Conservation (phyloP, 1,140 invertebrate species). For the Drosophila hydei region DNA sequence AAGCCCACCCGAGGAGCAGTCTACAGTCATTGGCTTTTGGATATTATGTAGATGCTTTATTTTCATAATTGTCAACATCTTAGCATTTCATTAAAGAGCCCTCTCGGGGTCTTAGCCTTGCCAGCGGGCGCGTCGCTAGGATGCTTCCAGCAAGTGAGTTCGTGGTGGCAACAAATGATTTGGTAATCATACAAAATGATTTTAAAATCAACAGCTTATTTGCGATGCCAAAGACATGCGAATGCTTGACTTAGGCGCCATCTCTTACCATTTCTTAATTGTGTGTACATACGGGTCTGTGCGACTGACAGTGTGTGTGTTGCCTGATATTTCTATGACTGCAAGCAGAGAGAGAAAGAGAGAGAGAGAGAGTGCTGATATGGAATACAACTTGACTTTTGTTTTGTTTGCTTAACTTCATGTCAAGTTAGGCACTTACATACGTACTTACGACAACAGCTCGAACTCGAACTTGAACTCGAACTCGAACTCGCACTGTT, state of each 20-base stretch:
- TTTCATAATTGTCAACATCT: conserved; percentile 69
- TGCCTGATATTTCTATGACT: conserved; percentile 55
- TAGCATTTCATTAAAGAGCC: conserved; percentile 44
- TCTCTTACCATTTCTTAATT: conserved; percentile 69
- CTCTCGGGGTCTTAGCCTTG: conserved; percentile 21
- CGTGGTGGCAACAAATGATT: conserved; percentile 41
- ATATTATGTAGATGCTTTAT: conserved; percentile 47
- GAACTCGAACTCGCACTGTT: not conserved
- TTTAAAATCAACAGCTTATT: conserved; percentile 76
- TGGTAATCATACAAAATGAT: conserved; percentile 70
- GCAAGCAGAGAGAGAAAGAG: conserved; percentile 33
- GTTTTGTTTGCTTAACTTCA: conserved; percentile 78
- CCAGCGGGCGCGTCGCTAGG: not conserved
- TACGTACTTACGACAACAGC: not conserved
- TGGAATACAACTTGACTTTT: conserved; percentile 71
- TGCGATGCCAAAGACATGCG: conserved; percentile 56
- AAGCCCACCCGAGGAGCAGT: conserved; percentile 41
- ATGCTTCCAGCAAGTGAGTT: conserved; percentile 5
- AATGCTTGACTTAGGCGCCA: conserved; percentile 47
- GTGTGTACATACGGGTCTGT: conserved; percentile 61
- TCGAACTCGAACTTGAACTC: conserved; percentile 16
- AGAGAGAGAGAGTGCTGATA: conserved; percentile 24
- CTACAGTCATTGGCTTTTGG: conserved; percentile 43
- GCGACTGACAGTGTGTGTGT: conserved; percentile 14
- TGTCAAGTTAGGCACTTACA: conserved; percentile 60